A percentile compares a stretch with the other conserved stretches of the same genome.
These are phyloP conservation scores for Corythornis vintsioides DNA, from an alignment of 2,113 vertebrate genomes.

Conservation along the genomic window DNA sequence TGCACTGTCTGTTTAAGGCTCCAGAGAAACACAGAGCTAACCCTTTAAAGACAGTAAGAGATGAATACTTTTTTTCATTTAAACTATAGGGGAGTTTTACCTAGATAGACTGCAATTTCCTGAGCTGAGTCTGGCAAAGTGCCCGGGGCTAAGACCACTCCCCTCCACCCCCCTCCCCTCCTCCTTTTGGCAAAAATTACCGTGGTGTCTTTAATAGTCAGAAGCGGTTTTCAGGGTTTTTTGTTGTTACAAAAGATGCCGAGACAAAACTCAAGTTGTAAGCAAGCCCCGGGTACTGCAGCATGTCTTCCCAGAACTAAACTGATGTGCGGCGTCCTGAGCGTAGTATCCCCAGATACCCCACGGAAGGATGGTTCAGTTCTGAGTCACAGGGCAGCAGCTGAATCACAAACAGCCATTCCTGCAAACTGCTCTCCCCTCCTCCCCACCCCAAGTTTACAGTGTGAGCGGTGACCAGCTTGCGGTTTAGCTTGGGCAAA, in stretches of 20 bases:
- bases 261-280: neutral
- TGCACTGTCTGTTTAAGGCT: constrained; percentile 13
- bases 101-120: constrained; percentile 71
- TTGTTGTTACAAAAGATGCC: constrained; percentile 33
- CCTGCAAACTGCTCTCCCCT: neutral
- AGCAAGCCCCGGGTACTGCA: neutral
- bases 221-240: constrained; percentile 1
- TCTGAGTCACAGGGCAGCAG: constrained; percentile 40
- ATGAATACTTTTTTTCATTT: constrained; percentile 64
- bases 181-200: constrained; percentile 53
- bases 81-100: constrained; percentile 66
- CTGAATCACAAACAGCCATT: constrained; percentile 46
- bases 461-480: constrained; percentile 39
- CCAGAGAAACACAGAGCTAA: constrained; percentile 10
- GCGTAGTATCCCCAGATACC: constrained; percentile 7
- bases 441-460: neutral
- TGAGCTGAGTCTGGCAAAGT: constrained; percentile 54
- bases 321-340: neutral
- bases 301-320: constrained; percentile 16
- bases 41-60: constrained; percentile 59
- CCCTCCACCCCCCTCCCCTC: neutral
- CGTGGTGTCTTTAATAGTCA: constrained; percentile 9
- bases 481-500: constrained; percentile 62
- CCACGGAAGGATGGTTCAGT: constrained; percentile 13
- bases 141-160: constrained; percentile 54